phyloP scores from a whole-genome alignment of 2,888 invertebrate genomes.

The Megaustenia siamemsis region DNA sequence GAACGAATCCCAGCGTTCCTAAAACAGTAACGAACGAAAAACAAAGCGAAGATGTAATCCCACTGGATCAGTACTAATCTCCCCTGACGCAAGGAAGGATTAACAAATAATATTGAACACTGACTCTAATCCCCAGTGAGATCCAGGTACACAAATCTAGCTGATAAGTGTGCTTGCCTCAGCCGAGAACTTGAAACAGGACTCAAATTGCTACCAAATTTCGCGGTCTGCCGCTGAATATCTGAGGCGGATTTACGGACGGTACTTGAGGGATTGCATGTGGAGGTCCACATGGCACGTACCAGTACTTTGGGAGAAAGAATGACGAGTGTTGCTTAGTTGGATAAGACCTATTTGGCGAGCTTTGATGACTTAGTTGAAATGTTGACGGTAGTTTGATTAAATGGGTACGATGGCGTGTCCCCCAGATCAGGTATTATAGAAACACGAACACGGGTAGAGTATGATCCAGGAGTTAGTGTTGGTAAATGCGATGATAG shows the following conservation, averaged over 20 bases:
- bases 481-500: too few species aligned
- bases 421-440: too few species aligned
- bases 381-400: too few species aligned
- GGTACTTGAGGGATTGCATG: neutral
- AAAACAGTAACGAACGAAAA: too few species aligned
- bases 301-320: neutral
- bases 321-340: neutral
- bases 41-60: neutral
- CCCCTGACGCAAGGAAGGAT: slow-evolving; percentile 13
- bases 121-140: neutral
- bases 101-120: slow-evolving; percentile 30
- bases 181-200: neutral
- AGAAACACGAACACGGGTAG: too few species aligned
- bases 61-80: neutral
- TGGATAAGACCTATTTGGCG: neutral
- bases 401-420: too few species aligned
- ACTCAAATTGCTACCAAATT: neutral
- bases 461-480: too few species aligned
- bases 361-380: too few species aligned
- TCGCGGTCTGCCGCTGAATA: slow-evolving; percentile 6
- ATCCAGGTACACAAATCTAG: slow-evolving; percentile 16
- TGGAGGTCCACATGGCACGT: neutral
- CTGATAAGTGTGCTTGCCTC: neutral
- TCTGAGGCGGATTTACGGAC: neutral
- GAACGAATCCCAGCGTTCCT: too few species aligned